Base-by-base conservation (phyloP, 2,888 invertebrate species). In the Anoplius nigerrimus region DNA sequence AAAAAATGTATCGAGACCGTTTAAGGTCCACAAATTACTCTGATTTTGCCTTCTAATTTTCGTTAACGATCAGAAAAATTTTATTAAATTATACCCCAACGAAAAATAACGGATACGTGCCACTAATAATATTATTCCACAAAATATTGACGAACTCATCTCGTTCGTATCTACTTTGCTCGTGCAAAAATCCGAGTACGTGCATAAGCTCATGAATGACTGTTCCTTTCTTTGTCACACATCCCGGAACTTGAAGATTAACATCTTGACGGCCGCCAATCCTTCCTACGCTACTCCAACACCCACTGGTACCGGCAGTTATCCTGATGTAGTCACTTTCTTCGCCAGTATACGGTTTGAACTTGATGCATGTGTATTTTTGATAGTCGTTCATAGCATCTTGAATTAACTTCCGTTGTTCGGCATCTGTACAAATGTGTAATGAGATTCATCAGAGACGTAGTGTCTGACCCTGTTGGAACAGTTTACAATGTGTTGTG, bases 221-320 rank as follows among this genome's bases (percentile, higher is more conserved):
- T 0, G 95, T 95, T 11, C 95, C 95, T 71, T 92, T 92, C 84
- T 93, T 93, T 0, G 91, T 89, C 0, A 94, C 90, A 84, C 95
- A 95, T 8, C 93, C 94, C 0, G 95, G 95, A 0, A 91, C 89
- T 86, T 95, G 95, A 4, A 95, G 90, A 88, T 95, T 95, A 5
- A 95, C 91, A 75, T 93, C 92, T 84, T 94, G 93, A n/a, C 90
- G 81, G 0, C 90, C 91, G 81, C 95, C 94, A 24, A 93, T 90
- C 27, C 92, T 91, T 0, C 95, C 95, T 0, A 95, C 94, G 66
- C 93, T 93, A 2, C 95, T 95, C 95, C 95, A 95, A 84, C 95
- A 96, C 0, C 95, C 95, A 0, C 93, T 93, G 68, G 90, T 91
- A n/a, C 91, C 90, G 76, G 92, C 93, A 48, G 92, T 92, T 72